Evolutionary conservation across 53 echinoderm and acorn worm genomes (phyloP).

Genomic region (Crossaster papposus): DNA sequence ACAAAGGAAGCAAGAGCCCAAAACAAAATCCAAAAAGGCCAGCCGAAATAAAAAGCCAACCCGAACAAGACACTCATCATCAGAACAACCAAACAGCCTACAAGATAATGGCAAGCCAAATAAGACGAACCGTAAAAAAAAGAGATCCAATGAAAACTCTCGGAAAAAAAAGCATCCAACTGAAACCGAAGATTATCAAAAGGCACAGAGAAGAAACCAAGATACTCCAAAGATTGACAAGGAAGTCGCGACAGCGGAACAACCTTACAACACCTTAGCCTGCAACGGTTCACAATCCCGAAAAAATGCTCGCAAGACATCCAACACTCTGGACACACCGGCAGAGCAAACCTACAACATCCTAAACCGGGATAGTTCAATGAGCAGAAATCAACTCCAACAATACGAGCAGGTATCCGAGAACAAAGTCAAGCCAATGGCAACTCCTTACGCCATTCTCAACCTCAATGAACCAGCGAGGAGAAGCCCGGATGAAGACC

Average conservation of each 20-base stretch:
- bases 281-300: no score
- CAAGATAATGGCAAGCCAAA: no score
- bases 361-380: not conserved
- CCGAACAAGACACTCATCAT: not conserved
- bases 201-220: not conserved
- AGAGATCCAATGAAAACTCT: not conserved
- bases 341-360: slow-evolving; percentile 2
- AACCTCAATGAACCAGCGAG: not conserved
- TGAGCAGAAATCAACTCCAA: not conserved
- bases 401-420: slow-evolving; percentile 10
- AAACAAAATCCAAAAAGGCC: not conserved
- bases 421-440: not conserved
- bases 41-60: not conserved
- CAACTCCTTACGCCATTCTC: not conserved
- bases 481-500: not conserved
- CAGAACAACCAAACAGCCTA: not conserved
- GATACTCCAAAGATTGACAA: not conserved
- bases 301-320: not conserved
- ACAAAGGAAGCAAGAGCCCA: not conserved
- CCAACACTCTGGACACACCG: not conserved
- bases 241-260: not conserved
- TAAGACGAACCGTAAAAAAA: not conserved
- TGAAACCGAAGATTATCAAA: not conserved
- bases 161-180: not conserved
- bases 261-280: not conserved